Evolutionary conservation across 2,888 invertebrate species (phyloP).

Genomic region (Dromius quadrimaculatus): DNA sequence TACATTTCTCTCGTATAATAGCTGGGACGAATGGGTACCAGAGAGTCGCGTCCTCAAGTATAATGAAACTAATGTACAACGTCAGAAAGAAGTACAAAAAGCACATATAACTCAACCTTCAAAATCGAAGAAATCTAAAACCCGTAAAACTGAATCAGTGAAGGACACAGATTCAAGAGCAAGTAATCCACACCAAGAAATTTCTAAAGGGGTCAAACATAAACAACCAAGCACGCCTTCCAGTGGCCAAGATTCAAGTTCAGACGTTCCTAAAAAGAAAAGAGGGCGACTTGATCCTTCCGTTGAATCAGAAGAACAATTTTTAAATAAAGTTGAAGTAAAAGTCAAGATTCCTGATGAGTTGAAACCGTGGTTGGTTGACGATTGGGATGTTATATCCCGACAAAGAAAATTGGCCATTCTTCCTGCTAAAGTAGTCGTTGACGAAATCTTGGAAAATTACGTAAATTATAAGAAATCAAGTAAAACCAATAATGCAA

Average conservation of each 20-base stretch:
- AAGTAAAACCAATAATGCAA: conserved; percentile 81
- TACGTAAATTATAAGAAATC: conserved; percentile 85
- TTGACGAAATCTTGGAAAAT: conserved; percentile 88
- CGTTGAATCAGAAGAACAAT: conserved; percentile 90
- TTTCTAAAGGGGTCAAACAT: conserved; percentile 59
- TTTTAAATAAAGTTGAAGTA: conserved; percentile 83
- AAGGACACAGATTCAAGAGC: conserved; percentile 73
- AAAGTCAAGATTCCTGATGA: conserved; percentile 95
- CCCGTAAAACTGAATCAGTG: conserved; percentile 60
- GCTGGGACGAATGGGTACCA: conserved; percentile 94
- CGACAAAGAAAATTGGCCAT: conserved; percentile 87
- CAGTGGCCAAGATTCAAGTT: conserved; percentile 67
- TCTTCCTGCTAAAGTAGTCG: conserved; percentile 86
- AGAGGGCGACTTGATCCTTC: conserved; percentile 78
- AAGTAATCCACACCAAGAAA: conserved; percentile 75
- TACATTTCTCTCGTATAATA: conserved; percentile 60
- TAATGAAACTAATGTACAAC: conserved; percentile 88
- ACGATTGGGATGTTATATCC: conserved; percentile 94
- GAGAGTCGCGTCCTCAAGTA: conserved; percentile 91
- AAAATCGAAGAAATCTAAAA: conserved; percentile 72
- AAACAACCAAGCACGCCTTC: conserved; percentile 62
- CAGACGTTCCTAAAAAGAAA: conserved; percentile 71
- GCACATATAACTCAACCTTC: conserved; percentile 81
- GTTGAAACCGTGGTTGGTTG: conserved; percentile 90
- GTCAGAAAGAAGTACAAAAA: conserved; percentile 87